Conservation (phyloP, 2,888 invertebrate species). For the Rhodophaea formosa region DNA sequence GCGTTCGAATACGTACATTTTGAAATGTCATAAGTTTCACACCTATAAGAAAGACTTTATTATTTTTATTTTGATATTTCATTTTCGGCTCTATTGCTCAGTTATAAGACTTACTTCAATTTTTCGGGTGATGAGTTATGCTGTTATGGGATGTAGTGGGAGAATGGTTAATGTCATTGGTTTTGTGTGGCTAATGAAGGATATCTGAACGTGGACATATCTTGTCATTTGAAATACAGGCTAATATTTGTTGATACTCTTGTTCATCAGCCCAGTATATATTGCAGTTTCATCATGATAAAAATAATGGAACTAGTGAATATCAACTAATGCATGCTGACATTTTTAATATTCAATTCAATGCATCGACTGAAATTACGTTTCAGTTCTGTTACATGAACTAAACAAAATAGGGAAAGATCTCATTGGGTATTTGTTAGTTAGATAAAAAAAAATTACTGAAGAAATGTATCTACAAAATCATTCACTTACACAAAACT, state of each 20-base stretch:
- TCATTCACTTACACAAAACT: too few relatives aligned
- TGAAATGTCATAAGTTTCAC: slow-evolving; percentile 72
- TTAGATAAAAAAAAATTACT: too few relatives aligned
- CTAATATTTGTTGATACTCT: neutral
- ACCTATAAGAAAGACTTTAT: slow-evolving; percentile 45
- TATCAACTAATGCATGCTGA: too few relatives aligned
- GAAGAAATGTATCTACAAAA: too few relatives aligned
- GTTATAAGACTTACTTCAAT: neutral
- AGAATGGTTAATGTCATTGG: slow-evolving; percentile 73
- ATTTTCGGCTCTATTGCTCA: neutral
- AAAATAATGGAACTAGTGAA: too few relatives aligned
- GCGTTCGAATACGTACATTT: slow-evolving; percentile 48
- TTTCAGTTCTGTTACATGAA: too few relatives aligned
- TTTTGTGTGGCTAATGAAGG: slow-evolving; percentile 73
- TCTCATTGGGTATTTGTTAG: too few relatives aligned
- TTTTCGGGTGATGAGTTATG: neutral
- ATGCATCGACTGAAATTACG: too few relatives aligned
- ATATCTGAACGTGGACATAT: slow-evolving; percentile 38
- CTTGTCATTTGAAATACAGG: neutral
- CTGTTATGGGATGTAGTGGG: slow-evolving; percentile 7
- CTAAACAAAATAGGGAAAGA: too few relatives aligned
- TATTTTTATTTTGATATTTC: neutral
- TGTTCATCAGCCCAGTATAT: too few relatives aligned
- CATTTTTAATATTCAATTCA: too few relatives aligned
- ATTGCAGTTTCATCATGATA: too few relatives aligned